These are phyloP conservation scores for Nomada fabriciana DNA, from an alignment of 2,888 invertebrate species.

Conservation along the genomic window DNA sequence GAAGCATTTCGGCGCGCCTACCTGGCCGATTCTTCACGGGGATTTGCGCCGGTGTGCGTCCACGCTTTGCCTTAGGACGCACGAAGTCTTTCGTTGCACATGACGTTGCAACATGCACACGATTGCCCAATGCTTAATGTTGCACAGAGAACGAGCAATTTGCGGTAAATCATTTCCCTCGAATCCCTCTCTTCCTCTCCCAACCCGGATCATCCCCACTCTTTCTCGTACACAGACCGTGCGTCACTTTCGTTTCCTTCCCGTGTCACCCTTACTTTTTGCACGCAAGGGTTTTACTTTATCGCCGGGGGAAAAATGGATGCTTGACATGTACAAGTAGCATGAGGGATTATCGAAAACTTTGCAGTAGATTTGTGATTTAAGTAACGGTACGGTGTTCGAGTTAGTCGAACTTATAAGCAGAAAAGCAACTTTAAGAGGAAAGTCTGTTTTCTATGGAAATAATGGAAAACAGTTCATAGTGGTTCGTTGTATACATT, in stretches of 20 bases:
- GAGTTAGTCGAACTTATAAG: no score
- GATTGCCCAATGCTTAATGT: slow-evolving; percentile 79
- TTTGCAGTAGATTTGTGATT: no score
- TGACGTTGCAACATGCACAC: slow-evolving; percentile 76
- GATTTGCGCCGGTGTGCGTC: neutral
- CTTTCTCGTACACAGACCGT: neutral
- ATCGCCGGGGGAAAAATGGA: no score
- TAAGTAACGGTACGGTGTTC: no score
- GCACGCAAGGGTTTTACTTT: no score
- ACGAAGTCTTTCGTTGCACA: slow-evolving; percentile 77
- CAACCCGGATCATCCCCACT: neutral
- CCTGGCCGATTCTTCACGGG: slow-evolving; percentile 18
- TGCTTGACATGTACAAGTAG: no score
- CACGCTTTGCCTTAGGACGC: slow-evolving; percentile 70
- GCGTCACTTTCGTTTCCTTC: neutral
- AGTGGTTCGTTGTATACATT: no score
- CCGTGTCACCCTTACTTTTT: neutral
- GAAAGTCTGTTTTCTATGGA: no score
- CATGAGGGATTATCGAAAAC: no score
- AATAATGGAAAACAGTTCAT: no score
- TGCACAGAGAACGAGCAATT: slow-evolving; percentile 77
- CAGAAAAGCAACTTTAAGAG: no score
- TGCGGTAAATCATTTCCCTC: slow-evolving; percentile 78
- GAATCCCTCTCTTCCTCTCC: slow-evolving; percentile 30
- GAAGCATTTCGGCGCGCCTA: slow-evolving; percentile 37